Evolutionary conservation across 2,888 invertebrate genomes (phyloP), one percentile per base, ranked within the genome.

Genomic region (Amblyjoppa fuscipennis): DNA sequence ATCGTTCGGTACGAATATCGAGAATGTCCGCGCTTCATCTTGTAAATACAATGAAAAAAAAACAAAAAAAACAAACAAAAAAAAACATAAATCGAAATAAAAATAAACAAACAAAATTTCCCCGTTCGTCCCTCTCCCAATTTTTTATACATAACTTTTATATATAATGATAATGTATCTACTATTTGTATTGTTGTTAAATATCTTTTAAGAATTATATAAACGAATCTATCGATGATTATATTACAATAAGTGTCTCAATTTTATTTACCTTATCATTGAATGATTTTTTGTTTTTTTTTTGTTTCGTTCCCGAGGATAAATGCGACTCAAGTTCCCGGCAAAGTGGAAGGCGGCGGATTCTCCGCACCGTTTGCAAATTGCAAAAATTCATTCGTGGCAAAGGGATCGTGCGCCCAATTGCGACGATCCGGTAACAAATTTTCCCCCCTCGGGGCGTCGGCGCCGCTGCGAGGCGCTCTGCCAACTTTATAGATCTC

Each of bases 161-260:
- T 80, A 68, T 66, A 53, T 71, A 13, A 66, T 20, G 20, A 34
- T 56, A 51, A 59, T 78, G 61, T 83, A 77, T 85, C 56, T 59
- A 59, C 56, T 25, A 59, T 56, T 56, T 20, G 2, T 56, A 56
- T 25, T 80, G 80, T 87, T 85, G 81, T 83, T 78, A 71, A 77
- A 85, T 83, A 59, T 85, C 86, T 83, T 69, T 59, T 70, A 69
- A 69, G 69, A 38, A 34, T 64, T 69, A 73, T 66, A 82, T 80
- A 41, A 28, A 78, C 34, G 20, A 51, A 49, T 74, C 20, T 74
- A 70, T 34, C 3, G 13, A 16, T 2, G 20, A 25, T 34, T 74
- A 59, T 45, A 59, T 45, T 59, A 25, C 34, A 64, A 13, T 34
- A 5, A 0, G 0, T 64, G 34, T 34, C 28, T 70, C 51, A 28